Base-by-base conservation (phyloP, 1,140 invertebrate species). In the Rhagoletis pomonella region DNA sequence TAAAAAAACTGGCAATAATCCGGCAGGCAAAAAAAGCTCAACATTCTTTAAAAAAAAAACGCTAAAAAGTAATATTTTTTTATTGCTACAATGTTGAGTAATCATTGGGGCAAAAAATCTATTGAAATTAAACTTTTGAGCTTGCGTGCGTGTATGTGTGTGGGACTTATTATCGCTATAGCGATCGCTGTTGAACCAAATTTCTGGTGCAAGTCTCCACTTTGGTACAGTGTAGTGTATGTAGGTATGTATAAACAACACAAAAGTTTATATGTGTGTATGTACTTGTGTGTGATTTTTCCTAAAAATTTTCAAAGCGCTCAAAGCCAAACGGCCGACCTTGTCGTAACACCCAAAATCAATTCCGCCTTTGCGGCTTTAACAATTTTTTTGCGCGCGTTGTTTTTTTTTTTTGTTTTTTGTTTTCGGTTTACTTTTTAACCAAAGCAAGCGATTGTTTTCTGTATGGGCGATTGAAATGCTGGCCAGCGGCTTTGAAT, bases 281-380 rank as follows among this genome's bases (percentile, higher is more conserved):
- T 29, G 29, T 19, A 64, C 39, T 19, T 67, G 69, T 73, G 69
- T 73, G 69, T 6, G 69, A 44, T 12, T 73, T 73, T 39, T 47
- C 42, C 12, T 29, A 67, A 67, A 67, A 67, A 39, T 4, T 67
- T 67, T 29, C 29, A 29, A 29, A 67, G n/a, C 39, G 19, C 39
- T 10, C 50, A 55, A 55, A 55, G 50, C 9, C 69, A 77, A 50
- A 77, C 69, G 90, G 88, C 90, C 91, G 91, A 90, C 91, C 91
- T 91, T 91, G 91, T 89, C 87, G 87, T 69, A 89, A 91, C 91
- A 90, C 91, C 91, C 90, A 91, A 89, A 73, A 62, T 42, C 84
- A 85, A 85, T 85, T 85, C 84, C 84, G 84, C 55, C 84, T 85
- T 85, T 29, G 14, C 50, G 1, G 19, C 84, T 73, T 73, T 29